These are phyloP conservation scores for Panagrolaimus sp. DNA, from an alignment of 1,140 invertebrate genomes.

Conservation along the genomic window DNA sequence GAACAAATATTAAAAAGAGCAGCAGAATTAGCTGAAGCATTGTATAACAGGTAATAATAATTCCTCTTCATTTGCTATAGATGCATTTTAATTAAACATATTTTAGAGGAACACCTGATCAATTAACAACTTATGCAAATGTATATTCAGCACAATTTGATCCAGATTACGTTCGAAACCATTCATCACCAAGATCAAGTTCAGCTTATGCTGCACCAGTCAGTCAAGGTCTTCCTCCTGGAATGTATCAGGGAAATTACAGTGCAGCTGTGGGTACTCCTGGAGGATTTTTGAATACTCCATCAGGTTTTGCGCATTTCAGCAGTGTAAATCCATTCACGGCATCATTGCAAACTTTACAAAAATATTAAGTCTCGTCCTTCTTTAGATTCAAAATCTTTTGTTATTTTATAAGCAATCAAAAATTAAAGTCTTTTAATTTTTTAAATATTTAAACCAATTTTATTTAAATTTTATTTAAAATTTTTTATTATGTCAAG, in stretches of 20 bases:
- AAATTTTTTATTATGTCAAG: no score
- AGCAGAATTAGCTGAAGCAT: conserved; percentile 90
- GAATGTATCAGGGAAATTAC: conserved; percentile 35
- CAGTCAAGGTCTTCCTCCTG: conserved; percentile 35
- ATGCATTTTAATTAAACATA: neutral
- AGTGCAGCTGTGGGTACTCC: conserved; percentile 33
- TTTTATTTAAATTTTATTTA: no score
- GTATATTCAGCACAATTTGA: conserved; percentile 39
- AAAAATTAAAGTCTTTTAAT: no score
- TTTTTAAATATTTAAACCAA: no score
- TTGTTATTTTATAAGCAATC: no score
- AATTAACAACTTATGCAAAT: conserved; percentile 40
- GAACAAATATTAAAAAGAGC: conserved; percentile 96
- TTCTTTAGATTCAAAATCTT: no score
- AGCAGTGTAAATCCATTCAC: conserved; percentile 43
- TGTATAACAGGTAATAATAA: conserved; percentile 67
- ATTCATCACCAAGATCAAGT: conserved; percentile 36
- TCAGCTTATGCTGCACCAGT: conserved; percentile 32
- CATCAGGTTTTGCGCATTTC: conserved; percentile 41
- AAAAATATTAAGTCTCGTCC: conserved; percentile 11
- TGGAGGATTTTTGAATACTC: conserved; percentile 42
- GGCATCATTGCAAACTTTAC: conserved; percentile 38
- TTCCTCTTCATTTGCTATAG: neutral
- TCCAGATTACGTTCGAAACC: conserved; percentile 39
- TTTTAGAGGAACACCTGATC: conserved; percentile 35